Percentiles rank a stretch among this genome's conserved stretches.
Evolutionary conservation across 2,888 invertebrate genomes (phyloP).

Genomic region (Sclerodermus sp.): DNA sequence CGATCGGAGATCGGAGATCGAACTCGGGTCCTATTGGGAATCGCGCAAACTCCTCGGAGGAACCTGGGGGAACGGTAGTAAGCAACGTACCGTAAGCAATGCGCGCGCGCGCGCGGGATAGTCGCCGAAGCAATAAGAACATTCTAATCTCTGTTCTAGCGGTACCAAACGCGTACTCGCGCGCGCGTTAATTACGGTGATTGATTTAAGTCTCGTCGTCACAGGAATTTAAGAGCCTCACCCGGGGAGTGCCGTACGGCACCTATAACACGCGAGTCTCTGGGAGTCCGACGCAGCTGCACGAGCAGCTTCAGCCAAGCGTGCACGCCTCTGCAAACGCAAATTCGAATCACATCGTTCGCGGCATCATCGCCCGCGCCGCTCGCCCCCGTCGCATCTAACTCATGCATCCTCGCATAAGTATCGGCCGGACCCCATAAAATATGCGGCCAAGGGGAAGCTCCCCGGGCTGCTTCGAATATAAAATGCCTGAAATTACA

Average conservation of each 20-base stretch:
- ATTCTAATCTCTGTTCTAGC: slow-evolving; percentile 41
- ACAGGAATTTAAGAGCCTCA: slow-evolving; percentile 44
- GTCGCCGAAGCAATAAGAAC: slow-evolving; percentile 21
- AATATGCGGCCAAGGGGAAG: too few relatives aligned
- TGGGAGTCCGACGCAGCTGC: too few relatives aligned
- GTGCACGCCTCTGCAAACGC: slow-evolving; percentile 1
- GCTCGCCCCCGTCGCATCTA: too few relatives aligned
- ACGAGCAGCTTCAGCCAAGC: slow-evolving; percentile 1
- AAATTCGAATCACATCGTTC: too few relatives aligned
- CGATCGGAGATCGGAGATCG: not conserved
- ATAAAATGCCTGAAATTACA: too few relatives aligned
- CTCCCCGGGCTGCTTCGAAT: too few relatives aligned
- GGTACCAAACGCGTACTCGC: slow-evolving; percentile 46
- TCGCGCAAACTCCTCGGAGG: not conserved
- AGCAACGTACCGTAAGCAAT: not conserved
- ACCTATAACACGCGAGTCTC: slow-evolving; percentile 16
- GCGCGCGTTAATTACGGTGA: slow-evolving; percentile 51
- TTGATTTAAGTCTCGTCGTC: slow-evolving; percentile 46
- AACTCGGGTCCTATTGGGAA: not conserved
- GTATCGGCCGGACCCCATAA: too few relatives aligned
- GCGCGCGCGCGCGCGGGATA: slow-evolving; percentile 1
- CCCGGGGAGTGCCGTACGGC: slow-evolving; percentile 17
- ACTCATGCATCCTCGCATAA: too few relatives aligned
- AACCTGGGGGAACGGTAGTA: not conserved
- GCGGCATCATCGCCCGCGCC: too few relatives aligned